Evolutionary conservation across 2,888 invertebrate species (phyloP).

Genomic region (Parnassius apollo): DNA sequence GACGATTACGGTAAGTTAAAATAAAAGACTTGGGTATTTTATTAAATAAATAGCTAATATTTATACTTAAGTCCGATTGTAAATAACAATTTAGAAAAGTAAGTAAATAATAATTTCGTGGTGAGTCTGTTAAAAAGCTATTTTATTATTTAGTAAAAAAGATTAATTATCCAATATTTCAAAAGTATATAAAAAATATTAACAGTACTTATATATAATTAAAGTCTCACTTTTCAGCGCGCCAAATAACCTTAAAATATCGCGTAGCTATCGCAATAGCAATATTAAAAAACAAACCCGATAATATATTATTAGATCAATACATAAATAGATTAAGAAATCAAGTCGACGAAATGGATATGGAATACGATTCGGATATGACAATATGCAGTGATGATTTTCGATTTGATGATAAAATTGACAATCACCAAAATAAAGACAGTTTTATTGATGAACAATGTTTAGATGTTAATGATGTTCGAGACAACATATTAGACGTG

Average conservation of each 20-base stretch:
- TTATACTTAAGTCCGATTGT: too few relatives aligned
- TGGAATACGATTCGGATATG: constrained; percentile 37
- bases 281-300: constrained; percentile 51
- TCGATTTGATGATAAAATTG: constrained; percentile 33
- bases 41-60: too few relatives aligned
- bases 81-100: too few relatives aligned
- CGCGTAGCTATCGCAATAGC: constrained; percentile 49
- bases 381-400: constrained; percentile 56
- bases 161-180: too few relatives aligned
- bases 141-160: too few relatives aligned
- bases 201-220: too few relatives aligned
- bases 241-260: constrained; percentile 51
- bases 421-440: not conserved
- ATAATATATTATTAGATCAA: constrained; percentile 37
- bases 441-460: not conserved
- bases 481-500: not conserved
- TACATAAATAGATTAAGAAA: constrained; percentile 45
- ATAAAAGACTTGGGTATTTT: too few relatives aligned
- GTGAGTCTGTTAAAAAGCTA: too few relatives aligned
- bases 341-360: constrained; percentile 37
- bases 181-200: too few relatives aligned
- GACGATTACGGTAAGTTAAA: constrained; percentile 52
- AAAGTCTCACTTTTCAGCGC: constrained; percentile 36
- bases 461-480: constrained; percentile 1
- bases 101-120: too few relatives aligned